phyloP scores from a whole-genome alignment of 2,888 invertebrate species.

The Tachina fera region DNA sequence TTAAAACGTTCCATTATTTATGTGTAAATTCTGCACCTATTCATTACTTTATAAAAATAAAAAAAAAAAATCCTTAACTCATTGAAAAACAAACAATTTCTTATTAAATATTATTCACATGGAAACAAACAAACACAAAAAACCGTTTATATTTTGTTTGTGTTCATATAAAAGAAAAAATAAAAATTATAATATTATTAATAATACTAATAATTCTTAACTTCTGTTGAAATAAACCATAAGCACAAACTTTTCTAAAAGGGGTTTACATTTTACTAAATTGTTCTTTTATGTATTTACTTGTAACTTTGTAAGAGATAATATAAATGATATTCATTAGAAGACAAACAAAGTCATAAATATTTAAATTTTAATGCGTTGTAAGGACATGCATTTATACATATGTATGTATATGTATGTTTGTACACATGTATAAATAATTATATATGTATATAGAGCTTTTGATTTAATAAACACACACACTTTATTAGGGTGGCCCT shows the following conservation, averaged over 20 bases:
- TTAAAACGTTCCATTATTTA: background rate
- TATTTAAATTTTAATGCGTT: slow-evolving; percentile 36
- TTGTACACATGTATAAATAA: background rate
- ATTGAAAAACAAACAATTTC: slow-evolving; percentile 35
- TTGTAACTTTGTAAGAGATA: slow-evolving; percentile 5
- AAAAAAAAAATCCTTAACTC: background rate
- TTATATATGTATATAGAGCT: background rate
- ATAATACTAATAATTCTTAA: slow-evolving; percentile 12
- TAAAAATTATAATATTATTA: background rate
- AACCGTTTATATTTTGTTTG: slow-evolving; percentile 24
- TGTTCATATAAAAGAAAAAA: background rate
- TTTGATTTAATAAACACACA: background rate
- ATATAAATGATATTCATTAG: slow-evolving; percentile 54
- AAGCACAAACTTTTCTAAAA: slow-evolving; percentile 6
- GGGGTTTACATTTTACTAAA: slow-evolving; percentile 1
- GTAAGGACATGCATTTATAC: slow-evolving; percentile 3
- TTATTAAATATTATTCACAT: slow-evolving; percentile 13
- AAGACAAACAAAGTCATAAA: slow-evolving; percentile 66
- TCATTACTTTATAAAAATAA: slow-evolving; percentile 3
- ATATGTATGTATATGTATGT: too few species aligned
- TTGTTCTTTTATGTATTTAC: background rate
- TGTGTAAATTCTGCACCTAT: too few species aligned
- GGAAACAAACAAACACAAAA: slow-evolving; percentile 13
- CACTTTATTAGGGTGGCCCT: too few species aligned
- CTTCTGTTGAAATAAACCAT: background rate